Evolutionary conservation across 2,113 vertebrate genomes (phyloP).

Genomic region (Orcinus orca): DNA sequence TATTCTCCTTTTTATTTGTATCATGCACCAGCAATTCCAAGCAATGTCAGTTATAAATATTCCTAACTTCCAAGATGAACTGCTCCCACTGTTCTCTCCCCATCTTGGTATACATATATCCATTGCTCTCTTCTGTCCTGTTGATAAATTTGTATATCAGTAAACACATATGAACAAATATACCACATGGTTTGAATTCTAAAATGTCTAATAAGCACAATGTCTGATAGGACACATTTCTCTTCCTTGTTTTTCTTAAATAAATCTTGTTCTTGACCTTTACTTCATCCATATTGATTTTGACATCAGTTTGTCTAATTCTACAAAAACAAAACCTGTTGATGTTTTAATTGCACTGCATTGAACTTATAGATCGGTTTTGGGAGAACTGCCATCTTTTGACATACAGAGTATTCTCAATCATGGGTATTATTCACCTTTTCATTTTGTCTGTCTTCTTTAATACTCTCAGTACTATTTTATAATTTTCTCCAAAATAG

Average conservation of each 20-base stretch:
- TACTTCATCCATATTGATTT: neutral
- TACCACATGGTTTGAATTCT: neutral
- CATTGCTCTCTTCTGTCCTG: neutral
- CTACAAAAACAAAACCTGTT: neutral
- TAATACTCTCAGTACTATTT: neutral
- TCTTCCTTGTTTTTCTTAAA: neutral
- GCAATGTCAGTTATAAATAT: neutral
- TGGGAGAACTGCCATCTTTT: neutral
- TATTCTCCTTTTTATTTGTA: neutral
- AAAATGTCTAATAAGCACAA: neutral
- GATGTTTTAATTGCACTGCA: neutral
- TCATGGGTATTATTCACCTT: neutral
- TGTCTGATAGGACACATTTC: neutral
- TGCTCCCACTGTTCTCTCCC: no score
- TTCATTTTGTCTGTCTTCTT: neutral
- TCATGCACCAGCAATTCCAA: neutral
- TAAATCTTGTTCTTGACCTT: neutral
- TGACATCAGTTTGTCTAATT: neutral
- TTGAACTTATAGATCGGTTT: neutral
- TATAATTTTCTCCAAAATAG: neutral
- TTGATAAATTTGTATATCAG: neutral
- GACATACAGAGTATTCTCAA: neutral
- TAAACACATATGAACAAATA: neutral
- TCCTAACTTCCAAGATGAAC: neutral
- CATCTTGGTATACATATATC: neutral